Evolutionary conservation across 2,888 invertebrate species (phyloP), one percentile per base, ranked within the genome.

Genomic region (Pristionchus fissidentatus): DNA sequence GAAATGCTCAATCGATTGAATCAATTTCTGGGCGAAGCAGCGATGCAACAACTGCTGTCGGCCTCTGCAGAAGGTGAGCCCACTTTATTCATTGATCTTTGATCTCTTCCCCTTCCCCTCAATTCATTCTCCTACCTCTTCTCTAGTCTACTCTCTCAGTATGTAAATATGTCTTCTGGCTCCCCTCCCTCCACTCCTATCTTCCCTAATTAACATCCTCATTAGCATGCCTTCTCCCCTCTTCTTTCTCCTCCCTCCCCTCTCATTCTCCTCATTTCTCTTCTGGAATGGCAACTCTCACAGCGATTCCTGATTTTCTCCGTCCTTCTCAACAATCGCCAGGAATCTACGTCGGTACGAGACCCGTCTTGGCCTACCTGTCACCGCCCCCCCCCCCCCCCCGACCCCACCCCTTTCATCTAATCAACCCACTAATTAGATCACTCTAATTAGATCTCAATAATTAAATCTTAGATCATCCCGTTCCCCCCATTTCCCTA

Each of bases 1-100:
- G 75, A 75, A 46, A 75, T 75, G 49, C 32, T 75, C n/a, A 49
- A 38, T 75, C 46, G 75, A 75, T 22, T 75, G 46, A 75, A 29
- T 49, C 75, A 49, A 49, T 43, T 75, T 15, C 75, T 75, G 26
- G 75, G 75, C 29, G 75, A 75, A 8, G 75, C 43, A 38, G 75
- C 75, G 3, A 49, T 75, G 49, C 75, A 75, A 38, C 75, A 75
- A 32, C 43, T 78, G 13, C 78, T 78, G 32, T 29, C 35, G 26
- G 26, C 52, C 10, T 3, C 77, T 46, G 55, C 3, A n/a, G 46
- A 75, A n/a, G 29, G 75, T 55, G 13, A 52, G 55, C n/a, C 29
- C n/a, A n/a, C 29, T 60, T n/a, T n/a, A 8, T 60, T 60, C 60
- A n/a, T 52, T 78, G 43, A 3, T 49, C 29, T 43, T 73, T n/a